Evolutionary conservation across 2,113 vertebrate genomes (phyloP).

Genomic region (Carassius carassius): DNA sequence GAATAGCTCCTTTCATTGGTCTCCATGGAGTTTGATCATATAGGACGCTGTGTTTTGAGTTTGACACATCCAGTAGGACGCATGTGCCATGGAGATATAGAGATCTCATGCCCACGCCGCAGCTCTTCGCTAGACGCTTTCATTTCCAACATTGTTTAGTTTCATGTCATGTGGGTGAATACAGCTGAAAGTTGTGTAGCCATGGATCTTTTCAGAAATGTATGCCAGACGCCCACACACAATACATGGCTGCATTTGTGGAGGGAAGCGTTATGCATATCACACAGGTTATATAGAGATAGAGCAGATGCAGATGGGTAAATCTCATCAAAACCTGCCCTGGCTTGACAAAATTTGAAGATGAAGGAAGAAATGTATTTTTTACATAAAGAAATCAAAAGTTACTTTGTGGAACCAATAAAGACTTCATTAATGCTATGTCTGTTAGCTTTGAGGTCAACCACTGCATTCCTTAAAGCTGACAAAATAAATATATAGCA

Average conservation of each 20-base stretch:
- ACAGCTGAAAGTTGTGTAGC: slow-evolving; percentile 47
- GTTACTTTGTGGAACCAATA: not conserved
- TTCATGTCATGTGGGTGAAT: slow-evolving; percentile 33
- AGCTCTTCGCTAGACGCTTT: slow-evolving; percentile 48
- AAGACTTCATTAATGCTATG: not conserved
- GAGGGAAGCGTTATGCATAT: slow-evolving; percentile 13
- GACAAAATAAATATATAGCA: not conserved
- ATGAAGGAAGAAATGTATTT: not conserved
- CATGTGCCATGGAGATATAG: slow-evolving; percentile 53
- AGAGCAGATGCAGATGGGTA: not conserved
- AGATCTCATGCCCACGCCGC: slow-evolving; percentile 50
- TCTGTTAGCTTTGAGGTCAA: too few species aligned
- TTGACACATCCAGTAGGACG: slow-evolving; percentile 45
- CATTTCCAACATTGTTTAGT: slow-evolving; percentile 38
- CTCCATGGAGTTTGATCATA: slow-evolving; percentile 48
- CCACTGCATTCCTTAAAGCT: too few species aligned
- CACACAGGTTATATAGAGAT: slow-evolving; percentile 2
- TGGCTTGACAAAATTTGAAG: too few species aligned
- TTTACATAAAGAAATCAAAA: not conserved
- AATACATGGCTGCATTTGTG: not conserved
- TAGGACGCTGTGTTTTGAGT: slow-evolving; percentile 43
- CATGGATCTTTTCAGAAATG: slow-evolving; percentile 29
- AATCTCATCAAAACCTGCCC: not conserved
- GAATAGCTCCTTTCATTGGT: slow-evolving; percentile 46
- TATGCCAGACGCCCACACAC: slow-evolving; percentile 38